phyloP scores from a whole-genome alignment of 1,140 invertebrate genomes.

The Leptinotarsa undecemlineata region DNA sequence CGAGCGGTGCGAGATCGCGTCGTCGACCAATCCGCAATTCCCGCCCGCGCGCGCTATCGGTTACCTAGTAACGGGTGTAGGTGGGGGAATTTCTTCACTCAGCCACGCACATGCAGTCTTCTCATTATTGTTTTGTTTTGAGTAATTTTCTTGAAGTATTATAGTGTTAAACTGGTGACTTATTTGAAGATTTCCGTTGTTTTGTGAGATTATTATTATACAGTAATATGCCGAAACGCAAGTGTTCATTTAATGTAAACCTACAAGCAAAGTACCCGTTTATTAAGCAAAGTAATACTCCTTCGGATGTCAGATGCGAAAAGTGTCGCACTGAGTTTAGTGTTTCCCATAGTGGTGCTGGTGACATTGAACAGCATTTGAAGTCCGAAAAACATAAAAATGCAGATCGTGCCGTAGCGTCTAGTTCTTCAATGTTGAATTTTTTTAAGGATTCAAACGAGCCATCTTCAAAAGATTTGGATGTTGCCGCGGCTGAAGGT shows the following conservation, averaged over 20 bases:
- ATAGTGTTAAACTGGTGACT: conserved; percentile 4
- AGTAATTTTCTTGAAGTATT: background rate
- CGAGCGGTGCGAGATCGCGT: too few species aligned
- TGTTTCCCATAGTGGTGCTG: background rate
- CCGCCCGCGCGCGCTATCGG: too few species aligned
- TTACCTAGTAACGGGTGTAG: too few species aligned
- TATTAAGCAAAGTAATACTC: background rate
- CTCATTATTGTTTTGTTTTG: too few species aligned
- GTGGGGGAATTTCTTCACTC: background rate
- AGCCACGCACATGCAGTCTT: background rate
- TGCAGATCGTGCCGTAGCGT: background rate
- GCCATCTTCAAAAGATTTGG: conserved; percentile 40
- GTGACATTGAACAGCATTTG: conserved; percentile 7
- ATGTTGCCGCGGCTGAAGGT: conserved; percentile 42
- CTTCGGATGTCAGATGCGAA: background rate
- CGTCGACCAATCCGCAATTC: too few species aligned
- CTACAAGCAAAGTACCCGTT: background rate
- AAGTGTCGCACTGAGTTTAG: background rate
- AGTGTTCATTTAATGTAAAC: background rate
- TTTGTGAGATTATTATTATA: background rate
- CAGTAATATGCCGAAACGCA: background rate
- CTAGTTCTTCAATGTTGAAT: conserved; percentile 29
- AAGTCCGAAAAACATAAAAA: conserved; percentile 12
- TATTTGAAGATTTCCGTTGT: background rate
- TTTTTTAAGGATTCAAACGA: conserved; percentile 44